A percentile compares a stretch with the other conserved stretches of the same genome.
These are phyloP conservation scores for Heterotis niloticus DNA, from an alignment of 2,113 vertebrate genomes.

Conservation along the genomic window DNA sequence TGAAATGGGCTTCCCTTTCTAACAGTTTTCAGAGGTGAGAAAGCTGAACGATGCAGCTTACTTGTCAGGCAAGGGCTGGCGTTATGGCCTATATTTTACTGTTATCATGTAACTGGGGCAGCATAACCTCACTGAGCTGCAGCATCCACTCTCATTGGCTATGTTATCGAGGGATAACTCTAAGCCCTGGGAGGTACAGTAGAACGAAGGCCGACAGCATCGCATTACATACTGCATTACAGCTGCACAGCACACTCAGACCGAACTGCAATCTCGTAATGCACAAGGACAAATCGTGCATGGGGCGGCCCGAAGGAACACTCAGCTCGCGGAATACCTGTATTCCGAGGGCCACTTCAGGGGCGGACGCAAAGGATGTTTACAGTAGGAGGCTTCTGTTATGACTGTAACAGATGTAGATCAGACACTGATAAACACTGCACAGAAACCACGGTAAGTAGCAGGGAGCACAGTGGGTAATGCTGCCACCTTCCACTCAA, in stretches of 20 bases:
- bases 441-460: not conserved
- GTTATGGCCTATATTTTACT: slow-evolving; percentile 27
- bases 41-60: not conserved
- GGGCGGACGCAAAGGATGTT: slow-evolving; percentile 14
- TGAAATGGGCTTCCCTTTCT: not conserved
- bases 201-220: slow-evolving; percentile 12
- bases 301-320: not conserved
- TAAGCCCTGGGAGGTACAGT: slow-evolving; percentile 19
- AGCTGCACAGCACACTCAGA: slow-evolving; percentile 5
- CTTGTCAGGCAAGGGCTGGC: not conserved
- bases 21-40: not conserved
- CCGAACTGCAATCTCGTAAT: slow-evolving; percentile 4
- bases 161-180: slow-evolving; percentile 29
- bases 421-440: not conserved
- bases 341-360: not conserved
- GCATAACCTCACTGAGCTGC: slow-evolving; percentile 31
- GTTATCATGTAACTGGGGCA: slow-evolving; percentile 32
- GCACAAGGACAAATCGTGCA: not conserved
- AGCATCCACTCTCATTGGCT: slow-evolving; percentile 27
- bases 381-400: not conserved
- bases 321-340: not conserved
- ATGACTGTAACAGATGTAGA: slow-evolving; percentile 2
- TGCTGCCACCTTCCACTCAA: too few relatives aligned
- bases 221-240: slow-evolving; percentile 4
- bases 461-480: not conserved